Percentiles rank a stretch among this genome's conserved stretches.
These are phyloP conservation scores for Nephrotoma flavescens DNA, from an alignment of 2,888 invertebrate species.

Conservation along the genomic window DNA sequence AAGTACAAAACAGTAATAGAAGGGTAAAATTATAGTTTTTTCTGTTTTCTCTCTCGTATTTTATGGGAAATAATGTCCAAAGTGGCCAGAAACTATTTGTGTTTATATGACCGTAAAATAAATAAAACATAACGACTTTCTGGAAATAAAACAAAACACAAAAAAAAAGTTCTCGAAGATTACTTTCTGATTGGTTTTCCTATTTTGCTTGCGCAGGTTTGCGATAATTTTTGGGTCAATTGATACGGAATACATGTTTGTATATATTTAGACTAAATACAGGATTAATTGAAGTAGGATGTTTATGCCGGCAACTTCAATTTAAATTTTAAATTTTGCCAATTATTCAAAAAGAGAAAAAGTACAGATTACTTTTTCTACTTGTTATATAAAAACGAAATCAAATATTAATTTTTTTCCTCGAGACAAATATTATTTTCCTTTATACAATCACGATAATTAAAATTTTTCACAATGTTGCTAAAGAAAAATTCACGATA, in stretches of 20 bases:
- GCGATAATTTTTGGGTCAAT: background rate
- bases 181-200: background rate
- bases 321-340: background rate
- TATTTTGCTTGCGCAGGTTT: background rate
- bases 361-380: no score
- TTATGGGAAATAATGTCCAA: background rate
- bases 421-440: background rate
- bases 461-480: background rate
- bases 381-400: no score
- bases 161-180: background rate
- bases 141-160: background rate
- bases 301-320: background rate
- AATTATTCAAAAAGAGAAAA: background rate
- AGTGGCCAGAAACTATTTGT: background rate
- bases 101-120: background rate
- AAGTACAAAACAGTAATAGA: background rate
- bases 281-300: background rate
- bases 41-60: background rate
- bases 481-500: no score
- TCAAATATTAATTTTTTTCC: no score
- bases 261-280: background rate
- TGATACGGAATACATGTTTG: background rate
- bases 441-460: background rate
- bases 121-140: background rate
- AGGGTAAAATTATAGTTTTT: background rate